Percentiles rank a stretch among this genome's conserved stretches.
phyloP scores from a whole-genome alignment of 2,113 vertebrate species.

The Polyodon spathula region DNA sequence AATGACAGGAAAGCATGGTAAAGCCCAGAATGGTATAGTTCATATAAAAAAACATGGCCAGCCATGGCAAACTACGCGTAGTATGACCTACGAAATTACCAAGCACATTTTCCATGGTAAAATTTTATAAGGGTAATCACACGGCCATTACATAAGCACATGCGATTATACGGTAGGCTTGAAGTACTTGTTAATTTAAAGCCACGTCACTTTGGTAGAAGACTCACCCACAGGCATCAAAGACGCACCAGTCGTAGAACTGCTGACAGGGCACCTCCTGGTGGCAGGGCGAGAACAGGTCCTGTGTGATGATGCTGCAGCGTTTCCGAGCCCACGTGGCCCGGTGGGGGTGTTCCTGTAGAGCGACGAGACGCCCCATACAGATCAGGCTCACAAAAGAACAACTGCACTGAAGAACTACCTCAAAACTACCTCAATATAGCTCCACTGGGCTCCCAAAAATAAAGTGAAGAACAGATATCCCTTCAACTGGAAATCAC shows the following conservation, averaged over 20 bases:
- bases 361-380: not conserved
- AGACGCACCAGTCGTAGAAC: conserved; percentile 81
- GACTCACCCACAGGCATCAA: conserved; percentile 79
- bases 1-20: no score
- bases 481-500: no score
- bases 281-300: conserved; percentile 64
- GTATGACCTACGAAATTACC: no score
- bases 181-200: not conserved
- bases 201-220: not conserved
- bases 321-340: conserved; percentile 64
- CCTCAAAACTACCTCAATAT: no score
- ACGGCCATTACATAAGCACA: not conserved
- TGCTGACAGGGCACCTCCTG: conserved; percentile 64
- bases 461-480: no score
- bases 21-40: no score
- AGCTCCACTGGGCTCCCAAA: no score
- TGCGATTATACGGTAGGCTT: not conserved
- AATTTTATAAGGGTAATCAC: no score
- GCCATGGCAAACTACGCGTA: no score
- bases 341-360: conserved; percentile 59
- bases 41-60: no score
- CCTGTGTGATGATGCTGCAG: conserved; percentile 60
- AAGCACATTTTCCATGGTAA: not conserved
- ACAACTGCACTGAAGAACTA: no score
- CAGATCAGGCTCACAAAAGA: conserved; percentile 2